phyloP scores from a whole-genome alignment of 2,113 vertebrate species.

The Anas platyrhynchos region DNA sequence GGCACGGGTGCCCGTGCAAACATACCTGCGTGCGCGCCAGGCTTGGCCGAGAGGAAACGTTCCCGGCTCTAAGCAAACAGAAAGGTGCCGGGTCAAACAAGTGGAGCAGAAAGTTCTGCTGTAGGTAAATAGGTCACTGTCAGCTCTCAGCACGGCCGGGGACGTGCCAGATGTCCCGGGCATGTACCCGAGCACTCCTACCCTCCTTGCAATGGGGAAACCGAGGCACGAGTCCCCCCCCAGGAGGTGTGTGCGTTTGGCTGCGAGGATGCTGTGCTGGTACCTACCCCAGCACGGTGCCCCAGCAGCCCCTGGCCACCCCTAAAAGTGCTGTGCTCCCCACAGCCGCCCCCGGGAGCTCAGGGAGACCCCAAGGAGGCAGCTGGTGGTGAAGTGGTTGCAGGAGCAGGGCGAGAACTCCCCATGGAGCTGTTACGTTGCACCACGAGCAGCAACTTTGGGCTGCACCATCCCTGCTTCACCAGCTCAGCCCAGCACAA shows the following conservation, averaged over 20 bases:
- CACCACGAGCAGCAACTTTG: neutral
- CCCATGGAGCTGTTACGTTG: neutral
- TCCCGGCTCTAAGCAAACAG: neutral
- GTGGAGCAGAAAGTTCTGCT: slow-evolving; percentile 50
- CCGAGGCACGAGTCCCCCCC: neutral
- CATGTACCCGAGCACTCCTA: neutral
- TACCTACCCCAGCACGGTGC: neutral
- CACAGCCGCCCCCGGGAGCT: neutral
- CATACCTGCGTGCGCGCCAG: neutral
- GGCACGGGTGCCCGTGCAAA: neutral
- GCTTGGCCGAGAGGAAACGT: neutral
- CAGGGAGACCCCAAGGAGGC: neutral
- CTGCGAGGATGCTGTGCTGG: fast-evolving
- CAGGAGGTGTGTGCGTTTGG: fast-evolving
- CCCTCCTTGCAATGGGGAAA: fast-evolving
- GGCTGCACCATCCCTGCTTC: neutral
- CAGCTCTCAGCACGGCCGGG: fast-evolving
- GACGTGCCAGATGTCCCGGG: neutral
- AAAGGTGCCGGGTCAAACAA: slow-evolving; percentile 3
- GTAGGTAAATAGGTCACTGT: slow-evolving; percentile 53
- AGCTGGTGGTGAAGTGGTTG: neutral
- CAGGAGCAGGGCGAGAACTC: neutral
- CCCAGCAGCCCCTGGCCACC: no score
- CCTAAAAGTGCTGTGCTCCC: no score
- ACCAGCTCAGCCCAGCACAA: neutral